phyloP scores from a whole-genome alignment of 2,888 invertebrate genomes.

The Tenodera sinensis region DNA sequence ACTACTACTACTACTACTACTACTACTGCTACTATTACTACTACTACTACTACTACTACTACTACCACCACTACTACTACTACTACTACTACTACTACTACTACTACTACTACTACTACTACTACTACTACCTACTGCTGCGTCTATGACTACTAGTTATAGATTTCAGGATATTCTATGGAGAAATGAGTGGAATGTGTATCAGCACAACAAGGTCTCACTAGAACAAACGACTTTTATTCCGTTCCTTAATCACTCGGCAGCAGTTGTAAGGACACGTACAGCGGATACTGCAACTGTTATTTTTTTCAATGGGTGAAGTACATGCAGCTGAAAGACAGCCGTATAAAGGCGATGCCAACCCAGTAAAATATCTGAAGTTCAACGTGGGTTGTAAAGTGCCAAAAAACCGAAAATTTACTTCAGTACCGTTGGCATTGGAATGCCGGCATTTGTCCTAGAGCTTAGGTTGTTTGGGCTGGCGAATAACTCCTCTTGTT shows the following conservation, averaged over 20 bases:
- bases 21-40: too few species aligned
- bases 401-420: constrained; percentile 6
- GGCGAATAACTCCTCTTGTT: not conserved
- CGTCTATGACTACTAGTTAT: too few species aligned
- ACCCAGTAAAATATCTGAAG: not conserved
- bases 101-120: too few species aligned
- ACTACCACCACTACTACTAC: too few species aligned
- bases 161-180: not conserved
- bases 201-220: not conserved
- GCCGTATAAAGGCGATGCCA: not conserved
- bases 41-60: too few species aligned
- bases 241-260: not conserved
- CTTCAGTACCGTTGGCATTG: not conserved
- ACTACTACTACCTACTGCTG: too few species aligned
- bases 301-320: not conserved
- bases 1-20: too few species aligned
- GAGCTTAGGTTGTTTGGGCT: not conserved
- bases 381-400: not conserved
- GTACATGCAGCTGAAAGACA: not conserved
- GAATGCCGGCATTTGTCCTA: not conserved
- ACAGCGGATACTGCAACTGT: not conserved
- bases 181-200: not conserved
- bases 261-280: not conserved
- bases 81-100: too few species aligned
- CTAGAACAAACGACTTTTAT: not conserved